Conservation (phyloP, 92 coral and sea anemone species). For the Actinernus sp. region DNA sequence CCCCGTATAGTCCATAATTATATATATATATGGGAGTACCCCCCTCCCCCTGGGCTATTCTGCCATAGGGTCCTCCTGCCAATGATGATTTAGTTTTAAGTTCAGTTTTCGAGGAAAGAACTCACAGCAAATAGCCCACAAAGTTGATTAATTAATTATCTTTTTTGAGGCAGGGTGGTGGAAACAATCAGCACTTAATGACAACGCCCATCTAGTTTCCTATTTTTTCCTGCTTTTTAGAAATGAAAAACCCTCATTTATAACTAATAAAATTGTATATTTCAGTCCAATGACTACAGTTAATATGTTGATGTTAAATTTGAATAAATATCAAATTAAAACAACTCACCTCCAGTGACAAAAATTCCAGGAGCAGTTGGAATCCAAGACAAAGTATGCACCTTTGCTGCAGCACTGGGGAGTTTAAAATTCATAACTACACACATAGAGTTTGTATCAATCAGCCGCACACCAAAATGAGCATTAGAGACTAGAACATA, state of each 20-base stretch:
- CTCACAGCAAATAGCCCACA: too few relatives aligned
- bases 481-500: slow-evolving; percentile 88
- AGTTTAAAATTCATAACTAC: slow-evolving; percentile 91
- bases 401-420: slow-evolving; percentile 84
- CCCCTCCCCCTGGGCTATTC: too few relatives aligned
- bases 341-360: slow-evolving; percentile 90
- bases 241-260: neutral
- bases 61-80: too few relatives aligned
- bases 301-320: neutral
- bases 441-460: slow-evolving; percentile 87
- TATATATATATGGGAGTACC: too few relatives aligned
- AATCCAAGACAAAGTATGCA: slow-evolving; percentile 89
- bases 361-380: slow-evolving; percentile 98
- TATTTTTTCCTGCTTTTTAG: too few relatives aligned
- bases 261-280: neutral
- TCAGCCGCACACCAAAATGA: slow-evolving; percentile 69
- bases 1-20: too few relatives aligned
- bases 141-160: too few relatives aligned
- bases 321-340: neutral
- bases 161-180: too few relatives aligned
- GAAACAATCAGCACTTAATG: too few relatives aligned
- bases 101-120: too few relatives aligned
- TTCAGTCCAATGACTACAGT: neutral
- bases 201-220: too few relatives aligned
- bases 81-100: too few relatives aligned